Conservation (phyloP, 2,888 invertebrate genomes). For the Papilio demoleus region DNA sequence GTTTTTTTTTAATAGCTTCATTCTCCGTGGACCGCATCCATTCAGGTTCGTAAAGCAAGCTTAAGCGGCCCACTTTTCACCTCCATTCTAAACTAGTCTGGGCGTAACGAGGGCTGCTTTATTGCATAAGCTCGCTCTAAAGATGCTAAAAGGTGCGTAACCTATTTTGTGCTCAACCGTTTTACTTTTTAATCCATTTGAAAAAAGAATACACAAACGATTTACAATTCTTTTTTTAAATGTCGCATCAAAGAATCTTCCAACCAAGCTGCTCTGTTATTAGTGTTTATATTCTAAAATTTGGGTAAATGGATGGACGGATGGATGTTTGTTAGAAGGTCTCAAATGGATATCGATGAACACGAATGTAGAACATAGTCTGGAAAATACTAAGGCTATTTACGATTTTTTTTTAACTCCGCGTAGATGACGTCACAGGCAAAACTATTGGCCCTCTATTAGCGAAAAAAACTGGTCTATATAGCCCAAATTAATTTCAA, state of each 20-base stretch:
- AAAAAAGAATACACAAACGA: slow-evolving; percentile 5
- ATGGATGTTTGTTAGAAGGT: no score
- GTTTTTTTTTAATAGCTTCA: slow-evolving; percentile 20
- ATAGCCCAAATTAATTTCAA: no score
- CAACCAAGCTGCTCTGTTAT: no score
- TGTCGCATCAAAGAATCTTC: background rate
- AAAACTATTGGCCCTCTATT: no score
- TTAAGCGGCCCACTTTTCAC: slow-evolving; percentile 40
- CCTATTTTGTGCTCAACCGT: slow-evolving; percentile 37
- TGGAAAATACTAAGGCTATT: no score
- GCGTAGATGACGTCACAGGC: no score
- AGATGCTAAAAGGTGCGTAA: slow-evolving; percentile 39
- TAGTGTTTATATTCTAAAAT: no score
- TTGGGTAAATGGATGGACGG: no score
- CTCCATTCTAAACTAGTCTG: slow-evolving; percentile 39
- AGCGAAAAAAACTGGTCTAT: no score
- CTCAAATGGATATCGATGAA: no score
- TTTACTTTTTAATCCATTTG: slow-evolving; percentile 22
- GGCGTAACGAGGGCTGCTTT: slow-evolving; percentile 38
- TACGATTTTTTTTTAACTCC: no score
- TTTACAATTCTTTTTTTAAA: slow-evolving; percentile 1
- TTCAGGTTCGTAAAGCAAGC: slow-evolving; percentile 39
- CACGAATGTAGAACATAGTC: no score
- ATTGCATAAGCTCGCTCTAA: slow-evolving; percentile 38
- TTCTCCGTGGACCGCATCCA: slow-evolving; percentile 28